Conservation (phyloP, 1,140 invertebrate genomes). For the Palaemon carinicauda region DNA sequence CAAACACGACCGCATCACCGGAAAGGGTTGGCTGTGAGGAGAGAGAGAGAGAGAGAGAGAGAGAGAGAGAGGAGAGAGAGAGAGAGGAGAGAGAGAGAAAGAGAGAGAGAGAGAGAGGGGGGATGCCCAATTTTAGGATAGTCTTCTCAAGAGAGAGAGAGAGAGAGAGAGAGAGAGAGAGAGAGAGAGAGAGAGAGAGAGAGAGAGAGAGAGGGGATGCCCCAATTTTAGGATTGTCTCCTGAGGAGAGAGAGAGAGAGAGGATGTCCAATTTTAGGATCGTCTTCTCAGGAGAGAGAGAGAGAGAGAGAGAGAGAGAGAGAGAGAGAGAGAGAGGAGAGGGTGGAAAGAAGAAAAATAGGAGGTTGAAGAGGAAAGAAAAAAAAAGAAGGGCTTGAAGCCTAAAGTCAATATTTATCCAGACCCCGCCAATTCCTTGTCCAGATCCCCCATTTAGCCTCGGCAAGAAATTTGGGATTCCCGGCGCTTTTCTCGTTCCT, state of each 20-base stretch:
- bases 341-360: background rate
- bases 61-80: background rate
- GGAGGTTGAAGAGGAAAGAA: background rate
- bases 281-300: too few relatives aligned
- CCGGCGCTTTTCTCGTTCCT: background rate
- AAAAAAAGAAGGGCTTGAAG: background rate
- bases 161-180: too few relatives aligned
- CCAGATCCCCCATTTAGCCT: background rate
- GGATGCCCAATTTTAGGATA: too few relatives aligned
- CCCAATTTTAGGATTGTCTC: too few relatives aligned
- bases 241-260: slow-evolving; percentile 12
- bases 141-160: background rate
- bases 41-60: slow-evolving; percentile 9
- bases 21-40: background rate
- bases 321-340: background rate
- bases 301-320: slow-evolving; percentile 8
- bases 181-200: too few relatives aligned
- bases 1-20: background rate
- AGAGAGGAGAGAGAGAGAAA: background rate
- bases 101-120: background rate
- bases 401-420: background rate
- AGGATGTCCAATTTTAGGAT: too few relatives aligned
- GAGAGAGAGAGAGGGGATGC: background rate
- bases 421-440: background rate
- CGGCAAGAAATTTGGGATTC: background rate